phyloP scores from a whole-genome alignment of 2,888 invertebrate species.

The Volucella inanis region DNA sequence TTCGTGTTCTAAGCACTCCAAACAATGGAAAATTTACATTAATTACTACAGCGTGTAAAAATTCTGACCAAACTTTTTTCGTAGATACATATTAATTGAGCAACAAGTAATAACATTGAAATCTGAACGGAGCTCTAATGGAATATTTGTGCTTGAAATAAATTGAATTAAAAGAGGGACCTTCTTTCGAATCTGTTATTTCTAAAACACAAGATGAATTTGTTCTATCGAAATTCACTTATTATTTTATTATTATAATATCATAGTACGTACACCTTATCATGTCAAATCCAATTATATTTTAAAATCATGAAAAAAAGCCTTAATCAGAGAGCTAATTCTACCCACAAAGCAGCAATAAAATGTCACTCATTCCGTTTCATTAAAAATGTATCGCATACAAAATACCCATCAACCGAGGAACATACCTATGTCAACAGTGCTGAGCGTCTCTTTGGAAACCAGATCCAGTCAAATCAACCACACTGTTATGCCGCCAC shows the following conservation, averaged over 20 bases:
- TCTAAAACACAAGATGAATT: too few relatives aligned
- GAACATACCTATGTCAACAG: conserved; percentile 58
- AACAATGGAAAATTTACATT: too few relatives aligned
- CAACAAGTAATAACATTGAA: too few relatives aligned
- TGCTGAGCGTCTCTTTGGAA: conserved; percentile 39
- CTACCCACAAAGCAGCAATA: conserved; percentile 53
- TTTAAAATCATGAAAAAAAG: conserved; percentile 16
- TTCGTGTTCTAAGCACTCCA: too few relatives aligned
- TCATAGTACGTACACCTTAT: neutral
- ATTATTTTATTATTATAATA: neutral
- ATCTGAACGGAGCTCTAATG: too few relatives aligned
- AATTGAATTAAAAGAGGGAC: too few relatives aligned
- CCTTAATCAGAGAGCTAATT: conserved; percentile 30
- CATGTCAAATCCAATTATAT: conserved; percentile 19
- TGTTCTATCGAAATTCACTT: too few relatives aligned
- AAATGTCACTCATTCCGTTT: conserved; percentile 61
- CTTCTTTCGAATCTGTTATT: too few relatives aligned
- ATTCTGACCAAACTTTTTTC: too few relatives aligned
- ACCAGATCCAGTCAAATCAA: conserved; percentile 7
- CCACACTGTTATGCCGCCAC: neutral
- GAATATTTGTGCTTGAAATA: too few relatives aligned
- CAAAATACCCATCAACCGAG: conserved; percentile 47
- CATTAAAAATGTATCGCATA: conserved; percentile 56
- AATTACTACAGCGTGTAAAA: too few relatives aligned
- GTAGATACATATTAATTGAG: too few relatives aligned